Conservation (phyloP, 2,113 vertebrate species). For the Sinocyclocheilus maitianheensis region DNA sequence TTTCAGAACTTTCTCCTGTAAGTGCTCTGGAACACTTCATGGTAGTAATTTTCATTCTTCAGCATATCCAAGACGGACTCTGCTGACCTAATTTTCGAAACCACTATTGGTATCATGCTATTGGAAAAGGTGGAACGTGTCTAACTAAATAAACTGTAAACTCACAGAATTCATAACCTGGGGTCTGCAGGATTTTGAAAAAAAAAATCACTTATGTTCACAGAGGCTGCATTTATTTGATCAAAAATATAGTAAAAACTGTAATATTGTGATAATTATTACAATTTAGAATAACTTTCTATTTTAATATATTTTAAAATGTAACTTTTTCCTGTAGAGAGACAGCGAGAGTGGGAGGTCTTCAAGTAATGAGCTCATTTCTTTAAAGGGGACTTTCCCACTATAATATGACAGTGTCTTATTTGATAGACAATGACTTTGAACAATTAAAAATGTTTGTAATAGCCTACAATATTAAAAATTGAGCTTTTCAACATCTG, state of each 20-base stretch:
- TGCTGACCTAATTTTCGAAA: background rate
- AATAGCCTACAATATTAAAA: background rate
- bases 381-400: conserved; percentile 50
- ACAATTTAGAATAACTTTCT: too few relatives aligned
- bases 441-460: conserved; percentile 15
- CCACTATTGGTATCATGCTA: conserved; percentile 14
- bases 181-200: too few relatives aligned
- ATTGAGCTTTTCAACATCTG: background rate
- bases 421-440: conserved; percentile 8
- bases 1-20: background rate
- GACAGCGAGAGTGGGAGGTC: conserved; percentile 49
- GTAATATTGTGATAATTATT: too few relatives aligned
- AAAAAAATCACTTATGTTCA: too few relatives aligned
- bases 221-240: too few relatives aligned
- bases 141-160: too few relatives aligned
- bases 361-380: conserved; percentile 22
- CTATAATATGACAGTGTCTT: background rate
- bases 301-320: too few relatives aligned
- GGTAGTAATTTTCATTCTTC: conserved; percentile 7
- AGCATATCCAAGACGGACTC: background rate
- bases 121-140: background rate
- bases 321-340: background rate
- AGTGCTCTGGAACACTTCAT: conserved; percentile 12
- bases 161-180: too few relatives aligned
- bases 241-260: too few relatives aligned